Conservation (phyloP, 2,797 vertebrate genomes). For the Anguilla obscura region DNA sequence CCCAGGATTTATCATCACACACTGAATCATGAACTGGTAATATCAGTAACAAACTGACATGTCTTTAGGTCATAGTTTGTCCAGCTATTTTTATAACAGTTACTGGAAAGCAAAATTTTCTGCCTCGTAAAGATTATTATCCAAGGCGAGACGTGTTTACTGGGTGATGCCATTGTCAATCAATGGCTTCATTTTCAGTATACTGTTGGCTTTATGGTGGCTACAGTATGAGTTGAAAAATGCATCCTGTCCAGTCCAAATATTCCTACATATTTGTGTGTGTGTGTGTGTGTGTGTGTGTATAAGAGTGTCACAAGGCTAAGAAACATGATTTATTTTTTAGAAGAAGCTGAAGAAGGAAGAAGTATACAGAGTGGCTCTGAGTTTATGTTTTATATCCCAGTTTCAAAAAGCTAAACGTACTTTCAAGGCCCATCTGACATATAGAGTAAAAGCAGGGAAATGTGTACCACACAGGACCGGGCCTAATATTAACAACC, state of each 20-base stretch:
- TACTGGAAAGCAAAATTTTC: not conserved
- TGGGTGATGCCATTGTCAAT: not conserved
- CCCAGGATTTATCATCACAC: not conserved
- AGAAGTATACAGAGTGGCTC: not conserved
- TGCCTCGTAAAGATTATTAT: not conserved
- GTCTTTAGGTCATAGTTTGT: not conserved
- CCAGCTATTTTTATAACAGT: slow-evolving; percentile 6
- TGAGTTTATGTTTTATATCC: slow-evolving; percentile 9
- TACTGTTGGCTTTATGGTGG: not conserved
- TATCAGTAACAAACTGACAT: slow-evolving; percentile 8
- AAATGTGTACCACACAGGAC: not conserved
- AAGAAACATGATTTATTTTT: not conserved
- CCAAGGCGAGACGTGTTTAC: not conserved
- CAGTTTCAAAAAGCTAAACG: not conserved
- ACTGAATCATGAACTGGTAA: not conserved
- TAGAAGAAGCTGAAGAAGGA: not conserved
- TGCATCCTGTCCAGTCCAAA: not conserved
- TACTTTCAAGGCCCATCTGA: slow-evolving; percentile 8
- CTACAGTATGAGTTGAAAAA: not conserved
- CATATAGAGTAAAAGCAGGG: not conserved
- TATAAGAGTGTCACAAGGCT: not conserved
- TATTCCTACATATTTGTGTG: no score
- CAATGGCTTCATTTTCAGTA: not conserved
- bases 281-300: not conserved
- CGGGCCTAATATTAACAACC: not conserved